Evolutionary conservation across 2,113 vertebrate genomes (phyloP).

Genomic region (Otolemur garnettii): DNA sequence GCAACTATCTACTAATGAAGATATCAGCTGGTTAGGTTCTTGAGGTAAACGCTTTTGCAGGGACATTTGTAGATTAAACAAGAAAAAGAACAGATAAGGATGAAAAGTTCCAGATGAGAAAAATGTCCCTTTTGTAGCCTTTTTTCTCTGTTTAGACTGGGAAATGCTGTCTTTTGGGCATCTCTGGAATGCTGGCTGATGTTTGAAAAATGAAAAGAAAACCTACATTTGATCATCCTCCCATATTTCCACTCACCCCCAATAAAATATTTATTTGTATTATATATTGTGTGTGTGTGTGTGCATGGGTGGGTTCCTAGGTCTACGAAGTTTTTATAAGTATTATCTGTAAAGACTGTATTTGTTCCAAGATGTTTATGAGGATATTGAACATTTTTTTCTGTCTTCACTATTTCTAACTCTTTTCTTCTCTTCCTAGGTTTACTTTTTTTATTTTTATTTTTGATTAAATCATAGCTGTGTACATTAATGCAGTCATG

Average conservation of each 20-base stretch:
- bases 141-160: neutral
- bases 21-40: neutral
- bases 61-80: neutral
- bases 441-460: no score
- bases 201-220: constrained; percentile 8
- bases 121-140: neutral
- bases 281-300: neutral
- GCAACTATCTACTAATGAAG: neutral
- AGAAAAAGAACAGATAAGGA: neutral
- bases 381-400: neutral
- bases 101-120: neutral
- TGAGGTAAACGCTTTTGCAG: neutral
- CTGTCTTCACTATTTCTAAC: neutral
- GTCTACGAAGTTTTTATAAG: neutral
- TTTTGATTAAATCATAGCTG: no score
- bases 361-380: neutral
- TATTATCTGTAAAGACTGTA: neutral
- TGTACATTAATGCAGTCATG: no score
- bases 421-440: neutral
- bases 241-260: neutral
- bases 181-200: neutral
- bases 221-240: neutral
- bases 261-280: constrained; percentile 28
- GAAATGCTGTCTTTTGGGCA: neutral
- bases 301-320: neutral